Base-by-base conservation (phyloP, 2,113 vertebrate genomes). In the Eulemur rufifrons region DNA sequence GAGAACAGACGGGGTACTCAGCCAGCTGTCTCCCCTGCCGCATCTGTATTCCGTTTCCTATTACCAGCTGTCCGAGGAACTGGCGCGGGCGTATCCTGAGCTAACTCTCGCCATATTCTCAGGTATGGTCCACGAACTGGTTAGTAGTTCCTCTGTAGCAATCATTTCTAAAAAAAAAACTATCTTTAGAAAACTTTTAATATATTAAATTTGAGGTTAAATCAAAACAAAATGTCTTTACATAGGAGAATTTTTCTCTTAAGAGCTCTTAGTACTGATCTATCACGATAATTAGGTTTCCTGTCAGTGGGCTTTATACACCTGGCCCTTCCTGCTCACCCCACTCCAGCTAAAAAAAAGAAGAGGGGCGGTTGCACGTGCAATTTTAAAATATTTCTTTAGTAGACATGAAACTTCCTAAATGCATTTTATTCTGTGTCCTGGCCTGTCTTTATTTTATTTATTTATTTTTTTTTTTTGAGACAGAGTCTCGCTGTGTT, bases 61-160 rank as follows among this genome's bases (percentile, higher is more conserved):
- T 97, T 99, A 99, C 95, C 99, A 99, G 88, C 98, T 99, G 59
- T 99, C 99, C 54, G 99, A 99, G 98, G 99, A 99, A 97, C 98
- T 99, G 59, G 99, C 99, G 69, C 99, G 99, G 94, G 99, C 99
- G 0, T 99, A 99, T 21, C 99, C 99, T 52, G 99, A 99, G 96
- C 98, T 99, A 95, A 99, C 99, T 0, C 98, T 99, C 39, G 99
- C 99, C 95, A 99, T 99, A 95, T 99, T 99, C 98, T 99, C 99
- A 99, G 99, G 99, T 99, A 98, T 1, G 87, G 29, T 86, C 27
- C 9, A 42, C 14, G 13, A 47, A 69, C 47, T 66, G 73, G 11
- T n/a, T 86, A 59, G 8, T 56, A 6, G 45, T 32, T 76, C 39
- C 50, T 90, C 54, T 81, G 73, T 32, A 54, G 47, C 42, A 80